These are phyloP conservation scores for Morpho helenor DNA, from an alignment of 2,888 invertebrate genomes.

Conservation along the genomic window DNA sequence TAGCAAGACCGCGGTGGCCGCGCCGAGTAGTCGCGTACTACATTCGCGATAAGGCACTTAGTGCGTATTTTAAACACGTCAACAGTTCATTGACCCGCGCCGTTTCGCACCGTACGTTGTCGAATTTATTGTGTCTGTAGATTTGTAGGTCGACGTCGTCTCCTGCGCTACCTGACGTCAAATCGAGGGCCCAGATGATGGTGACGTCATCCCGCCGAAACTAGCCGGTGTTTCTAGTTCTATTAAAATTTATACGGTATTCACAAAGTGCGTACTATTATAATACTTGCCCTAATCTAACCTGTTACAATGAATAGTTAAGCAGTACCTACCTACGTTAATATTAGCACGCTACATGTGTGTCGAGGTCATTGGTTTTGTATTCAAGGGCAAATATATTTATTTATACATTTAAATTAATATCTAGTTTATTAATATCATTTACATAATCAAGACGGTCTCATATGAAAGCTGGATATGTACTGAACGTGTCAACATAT, in stretches of 20 bases:
- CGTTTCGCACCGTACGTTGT: slow-evolving; percentile 68
- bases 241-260: slow-evolving; percentile 51
- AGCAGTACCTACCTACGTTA: slow-evolving; percentile 31
- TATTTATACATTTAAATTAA: slow-evolving; percentile 9
- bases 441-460: slow-evolving; percentile 5
- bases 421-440: background rate
- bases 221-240: slow-evolving; percentile 69
- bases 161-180: slow-evolving; percentile 57
- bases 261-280: slow-evolving; percentile 63
- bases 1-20: slow-evolving; percentile 53
- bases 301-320: slow-evolving; percentile 59
- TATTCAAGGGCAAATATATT: slow-evolving; percentile 61
- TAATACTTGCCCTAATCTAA: slow-evolving; percentile 71
- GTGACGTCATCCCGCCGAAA: slow-evolving; percentile 68
- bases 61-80: slow-evolving; percentile 76
- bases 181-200: slow-evolving; percentile 62
- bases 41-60: slow-evolving; percentile 73
- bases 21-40: slow-evolving; percentile 64
- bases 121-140: slow-evolving; percentile 78
- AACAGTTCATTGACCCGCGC: slow-evolving; percentile 72
- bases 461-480: too few species aligned
- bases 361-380: slow-evolving; percentile 74
- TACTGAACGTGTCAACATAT: too few species aligned
- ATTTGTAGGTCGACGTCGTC: slow-evolving; percentile 70
- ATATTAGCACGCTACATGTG: slow-evolving; percentile 48